Conservation (phyloP, 2,888 invertebrate genomes). For the Cheiracanthium punctorium region DNA sequence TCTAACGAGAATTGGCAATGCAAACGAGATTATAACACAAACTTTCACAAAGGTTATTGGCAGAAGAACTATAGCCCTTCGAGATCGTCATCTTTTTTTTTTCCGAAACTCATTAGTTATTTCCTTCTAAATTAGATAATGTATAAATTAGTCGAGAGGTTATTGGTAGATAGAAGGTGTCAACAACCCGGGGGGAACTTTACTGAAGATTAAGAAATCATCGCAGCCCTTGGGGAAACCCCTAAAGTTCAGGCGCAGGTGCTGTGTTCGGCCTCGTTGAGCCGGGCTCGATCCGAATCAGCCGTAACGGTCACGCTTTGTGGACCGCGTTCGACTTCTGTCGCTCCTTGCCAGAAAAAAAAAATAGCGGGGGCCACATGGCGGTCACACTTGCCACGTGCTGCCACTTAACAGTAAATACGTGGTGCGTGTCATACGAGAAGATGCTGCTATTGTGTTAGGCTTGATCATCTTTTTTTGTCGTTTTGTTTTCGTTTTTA, state of each 20-base stretch:
- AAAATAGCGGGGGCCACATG: constrained; percentile 39
- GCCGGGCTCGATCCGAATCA: constrained; percentile 58
- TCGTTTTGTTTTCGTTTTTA: neutral
- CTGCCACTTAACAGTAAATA: constrained; percentile 34
- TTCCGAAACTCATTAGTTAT: no score
- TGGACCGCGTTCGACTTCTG: constrained; percentile 55
- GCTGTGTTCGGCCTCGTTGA: constrained; percentile 48
- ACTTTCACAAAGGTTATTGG: no score
- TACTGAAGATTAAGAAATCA: constrained; percentile 1
- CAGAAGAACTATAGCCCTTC: no score
- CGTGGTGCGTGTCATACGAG: constrained; percentile 46
- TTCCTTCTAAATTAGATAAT: no score
- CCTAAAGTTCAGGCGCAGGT: constrained; percentile 36
- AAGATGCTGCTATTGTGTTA: neutral
- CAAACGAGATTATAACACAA: no score
- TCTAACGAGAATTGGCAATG: no score
- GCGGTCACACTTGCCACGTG: constrained; percentile 31
- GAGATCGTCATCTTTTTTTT: no score
- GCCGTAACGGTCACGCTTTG: constrained; percentile 66
- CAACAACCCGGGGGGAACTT: neutral
- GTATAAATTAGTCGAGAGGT: no score
- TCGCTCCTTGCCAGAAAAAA: neutral
- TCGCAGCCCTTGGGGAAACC: constrained; percentile 18
- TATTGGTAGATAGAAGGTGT: no score
- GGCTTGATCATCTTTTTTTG: no score